phyloP scores from a whole-genome alignment of 2,113 vertebrate species.

The Columbina picui region DNA sequence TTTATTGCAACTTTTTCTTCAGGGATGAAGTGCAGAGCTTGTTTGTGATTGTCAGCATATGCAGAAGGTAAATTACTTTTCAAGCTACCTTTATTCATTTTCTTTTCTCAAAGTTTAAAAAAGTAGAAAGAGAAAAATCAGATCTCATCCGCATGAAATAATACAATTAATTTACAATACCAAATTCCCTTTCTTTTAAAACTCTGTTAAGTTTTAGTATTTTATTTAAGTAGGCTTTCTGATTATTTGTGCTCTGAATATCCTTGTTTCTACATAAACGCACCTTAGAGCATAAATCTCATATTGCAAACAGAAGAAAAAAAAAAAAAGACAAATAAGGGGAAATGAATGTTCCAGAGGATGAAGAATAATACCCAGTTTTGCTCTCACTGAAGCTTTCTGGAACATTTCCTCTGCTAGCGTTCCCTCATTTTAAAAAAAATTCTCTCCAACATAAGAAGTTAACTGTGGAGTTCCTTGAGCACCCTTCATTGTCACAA shows the following conservation, averaged over 20 bases:
- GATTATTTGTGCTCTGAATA: not conserved
- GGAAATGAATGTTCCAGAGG: not conserved
- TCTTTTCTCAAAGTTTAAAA: not conserved
- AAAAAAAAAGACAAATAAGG: not conserved
- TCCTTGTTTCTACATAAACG: not conserved
- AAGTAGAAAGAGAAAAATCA: not conserved
- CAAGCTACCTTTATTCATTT: not conserved
- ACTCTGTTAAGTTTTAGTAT: not conserved
- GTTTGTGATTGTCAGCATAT: not conserved
- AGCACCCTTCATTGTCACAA: not conserved
- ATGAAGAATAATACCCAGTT: not conserved
- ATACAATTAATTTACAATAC: not conserved
- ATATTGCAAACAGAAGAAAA: not conserved
- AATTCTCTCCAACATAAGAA: not conserved
- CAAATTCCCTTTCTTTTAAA: not conserved
- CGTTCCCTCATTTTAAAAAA: not conserved
- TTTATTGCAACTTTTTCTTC: not conserved
- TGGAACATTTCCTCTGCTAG: not conserved
- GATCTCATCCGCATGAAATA: not conserved
- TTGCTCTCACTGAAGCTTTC: not conserved
- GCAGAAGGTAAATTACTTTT: not conserved
- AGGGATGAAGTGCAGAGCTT: not conserved
- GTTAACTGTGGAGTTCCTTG: not conserved
- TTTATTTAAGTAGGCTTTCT: not conserved
- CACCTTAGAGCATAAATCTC: not conserved